A percentile compares a stretch with the other conserved stretches of the same genome.
phyloP scores from a whole-genome alignment of 2,113 vertebrate species.

The Haemorhous mexicanus region DNA sequence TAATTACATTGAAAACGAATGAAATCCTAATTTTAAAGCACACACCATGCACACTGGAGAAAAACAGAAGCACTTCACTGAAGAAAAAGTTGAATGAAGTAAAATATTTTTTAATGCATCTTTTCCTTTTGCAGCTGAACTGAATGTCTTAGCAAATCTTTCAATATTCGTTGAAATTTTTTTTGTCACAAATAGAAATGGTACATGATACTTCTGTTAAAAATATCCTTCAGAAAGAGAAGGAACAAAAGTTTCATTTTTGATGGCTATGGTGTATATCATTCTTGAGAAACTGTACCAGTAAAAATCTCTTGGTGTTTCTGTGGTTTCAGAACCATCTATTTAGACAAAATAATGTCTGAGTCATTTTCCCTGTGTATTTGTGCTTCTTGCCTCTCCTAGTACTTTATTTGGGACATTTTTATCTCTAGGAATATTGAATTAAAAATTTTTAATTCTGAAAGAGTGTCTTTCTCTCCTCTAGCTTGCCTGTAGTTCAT shows the following conservation, averaged over 20 bases:
- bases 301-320: not conserved
- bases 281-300: not conserved
- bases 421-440: not conserved
- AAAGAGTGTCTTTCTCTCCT: not conserved
- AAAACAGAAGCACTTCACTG: not conserved
- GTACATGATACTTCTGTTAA: not conserved
- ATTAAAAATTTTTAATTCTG: not conserved
- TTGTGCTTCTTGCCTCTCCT: not conserved
- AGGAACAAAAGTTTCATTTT: not conserved
- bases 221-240: not conserved
- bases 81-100: slow-evolving; percentile 15
- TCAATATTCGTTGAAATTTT: not conserved
- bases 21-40: not conserved
- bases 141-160: slow-evolving; percentile 1
- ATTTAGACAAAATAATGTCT: not conserved
- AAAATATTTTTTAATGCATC: not conserved
- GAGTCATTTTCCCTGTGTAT: not conserved
- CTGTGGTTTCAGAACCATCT: not conserved
- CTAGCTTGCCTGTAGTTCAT: not conserved
- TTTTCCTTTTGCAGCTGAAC: not conserved
- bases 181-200: not conserved
- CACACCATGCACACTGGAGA: not conserved
- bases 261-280: not conserved
- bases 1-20: not conserved
- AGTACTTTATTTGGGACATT: not conserved